A percentile compares a stretch with the other conserved stretches of the same genome.
phyloP scores from a whole-genome alignment of 2,888 invertebrate species.

The Lamellibrachia columna region DNA sequence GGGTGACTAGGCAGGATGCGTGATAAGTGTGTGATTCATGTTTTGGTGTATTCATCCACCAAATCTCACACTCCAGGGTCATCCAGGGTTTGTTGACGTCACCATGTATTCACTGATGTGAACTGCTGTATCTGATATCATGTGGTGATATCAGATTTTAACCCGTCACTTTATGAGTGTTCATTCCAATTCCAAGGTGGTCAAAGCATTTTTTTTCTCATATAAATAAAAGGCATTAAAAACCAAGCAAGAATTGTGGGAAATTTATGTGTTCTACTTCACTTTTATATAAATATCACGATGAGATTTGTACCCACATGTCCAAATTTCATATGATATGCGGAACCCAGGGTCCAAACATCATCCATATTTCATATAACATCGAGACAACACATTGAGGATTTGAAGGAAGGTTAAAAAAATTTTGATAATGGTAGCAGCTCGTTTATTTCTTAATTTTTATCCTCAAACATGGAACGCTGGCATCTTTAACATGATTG shows the following conservation, averaged over 20 bases:
- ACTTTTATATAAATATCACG: too few species aligned
- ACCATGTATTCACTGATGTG: not conserved
- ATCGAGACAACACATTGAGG: too few species aligned
- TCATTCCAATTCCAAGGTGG: not conserved
- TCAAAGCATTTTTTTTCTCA: not conserved
- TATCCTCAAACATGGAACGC: too few species aligned
- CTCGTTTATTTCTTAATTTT: too few species aligned
- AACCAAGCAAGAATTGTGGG: not conserved
- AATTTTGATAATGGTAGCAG: too few species aligned
- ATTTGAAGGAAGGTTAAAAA: too few species aligned
- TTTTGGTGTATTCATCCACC: not conserved
- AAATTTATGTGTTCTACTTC: not conserved
- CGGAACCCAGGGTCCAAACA: too few species aligned
- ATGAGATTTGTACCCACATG: too few species aligned
- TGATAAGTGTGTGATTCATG: not conserved
- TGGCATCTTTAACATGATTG: too few species aligned
- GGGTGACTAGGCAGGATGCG: not conserved
- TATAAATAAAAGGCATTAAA: not conserved
- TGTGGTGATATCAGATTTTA: not conserved
- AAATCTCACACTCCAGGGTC: not conserved
- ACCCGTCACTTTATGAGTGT: not conserved
- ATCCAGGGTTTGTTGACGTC: not conserved
- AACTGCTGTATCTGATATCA: not conserved
- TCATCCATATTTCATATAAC: too few species aligned
- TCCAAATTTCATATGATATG: too few species aligned